Evolutionary conservation across 1,140 invertebrate species (phyloP).

Genomic region (Drosophila willistoni): DNA sequence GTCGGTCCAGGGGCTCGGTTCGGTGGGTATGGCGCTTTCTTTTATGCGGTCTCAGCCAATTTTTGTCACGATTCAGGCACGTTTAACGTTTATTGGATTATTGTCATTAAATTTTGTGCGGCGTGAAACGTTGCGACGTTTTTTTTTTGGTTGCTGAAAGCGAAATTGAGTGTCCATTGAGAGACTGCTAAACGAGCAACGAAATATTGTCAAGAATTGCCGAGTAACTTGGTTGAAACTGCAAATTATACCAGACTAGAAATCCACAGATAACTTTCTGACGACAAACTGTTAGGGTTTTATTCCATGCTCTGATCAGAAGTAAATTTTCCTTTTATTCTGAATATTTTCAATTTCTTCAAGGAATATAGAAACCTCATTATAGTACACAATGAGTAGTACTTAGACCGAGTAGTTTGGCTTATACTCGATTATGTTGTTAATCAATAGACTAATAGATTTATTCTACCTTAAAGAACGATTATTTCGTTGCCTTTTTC

Average conservation of each 20-base stretch:
- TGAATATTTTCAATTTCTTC: too few relatives aligned
- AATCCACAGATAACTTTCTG: not conserved
- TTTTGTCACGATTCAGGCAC: conserved; percentile 74
- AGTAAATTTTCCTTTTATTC: too few relatives aligned
- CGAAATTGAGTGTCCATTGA: conserved; percentile 51
- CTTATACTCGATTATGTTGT: too few relatives aligned
- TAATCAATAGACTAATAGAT: too few relatives aligned
- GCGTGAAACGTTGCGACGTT: not conserved
- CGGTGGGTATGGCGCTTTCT: conserved; percentile 59
- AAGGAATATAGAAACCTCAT: too few relatives aligned
- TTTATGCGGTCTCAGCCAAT: conserved; percentile 59
- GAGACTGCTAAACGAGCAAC: not conserved
- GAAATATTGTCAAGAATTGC: not conserved
- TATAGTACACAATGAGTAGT: too few relatives aligned
- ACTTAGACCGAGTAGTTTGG: too few relatives aligned
- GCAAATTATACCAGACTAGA: not conserved
- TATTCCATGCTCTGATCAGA: too few relatives aligned
- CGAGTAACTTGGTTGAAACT: not conserved
- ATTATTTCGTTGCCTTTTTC: too few relatives aligned
- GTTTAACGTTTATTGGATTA: conserved; percentile 79
- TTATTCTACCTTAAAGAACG: too few relatives aligned
- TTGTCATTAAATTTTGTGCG: conserved; percentile 70
- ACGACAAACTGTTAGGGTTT: too few relatives aligned
- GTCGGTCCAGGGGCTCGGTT: conserved; percentile 9
- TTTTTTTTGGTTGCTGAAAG: conserved; percentile 47